Evolutionary conservation across 1,140 invertebrate genomes (phyloP).

Genomic region (Pectinophora gossypiella): DNA sequence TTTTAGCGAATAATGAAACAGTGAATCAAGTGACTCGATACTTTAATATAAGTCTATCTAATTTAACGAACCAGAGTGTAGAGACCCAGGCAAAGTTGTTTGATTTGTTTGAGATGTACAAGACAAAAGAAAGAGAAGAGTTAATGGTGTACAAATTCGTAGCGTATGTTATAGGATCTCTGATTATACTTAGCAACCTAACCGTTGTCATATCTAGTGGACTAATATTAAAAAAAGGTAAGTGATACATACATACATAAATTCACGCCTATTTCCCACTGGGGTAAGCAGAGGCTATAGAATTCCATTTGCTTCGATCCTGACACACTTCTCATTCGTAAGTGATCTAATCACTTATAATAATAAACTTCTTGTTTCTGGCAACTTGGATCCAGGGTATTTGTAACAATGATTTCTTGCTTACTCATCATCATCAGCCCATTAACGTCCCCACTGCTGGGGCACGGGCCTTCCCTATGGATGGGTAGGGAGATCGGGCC

Average conservation of each 20-base stretch:
- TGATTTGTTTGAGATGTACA: slow-evolving; percentile 42
- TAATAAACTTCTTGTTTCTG: slow-evolving; percentile 12
- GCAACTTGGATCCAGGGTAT: no score
- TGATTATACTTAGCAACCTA: slow-evolving; percentile 75
- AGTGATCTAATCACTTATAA: no score
- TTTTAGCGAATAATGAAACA: slow-evolving; percentile 14
- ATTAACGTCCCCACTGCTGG: no score
- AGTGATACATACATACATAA: no score
- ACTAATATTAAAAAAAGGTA: slow-evolving; percentile 75
- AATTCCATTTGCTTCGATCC: no score
- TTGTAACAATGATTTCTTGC: no score
- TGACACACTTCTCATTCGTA: no score
- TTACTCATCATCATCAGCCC: no score
- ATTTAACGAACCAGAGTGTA: slow-evolving; percentile 28
- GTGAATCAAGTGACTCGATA: slow-evolving; percentile 12
- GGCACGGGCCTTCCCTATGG: no score
- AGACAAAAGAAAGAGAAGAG: slow-evolving; percentile 40
- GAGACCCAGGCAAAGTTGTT: slow-evolving; percentile 26
- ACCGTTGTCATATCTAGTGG: slow-evolving; percentile 77
- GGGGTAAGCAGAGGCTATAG: no score
- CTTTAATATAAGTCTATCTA: slow-evolving; percentile 13
- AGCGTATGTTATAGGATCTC: slow-evolving; percentile 58
- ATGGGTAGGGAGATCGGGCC: no score
- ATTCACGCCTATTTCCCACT: no score
- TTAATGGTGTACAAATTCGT: slow-evolving; percentile 38